Evolutionary conservation across 2,888 invertebrate genomes (phyloP).

Genomic region (Diabrotica balteata): DNA sequence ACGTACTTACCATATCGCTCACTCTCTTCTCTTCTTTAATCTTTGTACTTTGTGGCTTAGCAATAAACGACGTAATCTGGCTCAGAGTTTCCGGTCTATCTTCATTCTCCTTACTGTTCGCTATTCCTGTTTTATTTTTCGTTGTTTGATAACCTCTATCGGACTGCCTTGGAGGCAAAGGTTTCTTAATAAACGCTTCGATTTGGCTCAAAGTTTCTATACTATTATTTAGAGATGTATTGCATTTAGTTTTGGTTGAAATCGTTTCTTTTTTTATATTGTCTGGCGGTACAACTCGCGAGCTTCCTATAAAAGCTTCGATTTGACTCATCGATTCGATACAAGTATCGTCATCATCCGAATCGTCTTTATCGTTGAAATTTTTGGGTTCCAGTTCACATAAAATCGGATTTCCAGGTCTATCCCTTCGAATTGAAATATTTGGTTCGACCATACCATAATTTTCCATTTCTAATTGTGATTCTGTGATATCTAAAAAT

Average conservation of each 20-base stretch:
- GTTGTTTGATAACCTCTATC: constrained; percentile 10
- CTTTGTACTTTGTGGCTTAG: constrained; percentile 10
- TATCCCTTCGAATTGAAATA: constrained; percentile 4
- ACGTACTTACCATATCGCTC: neutral
- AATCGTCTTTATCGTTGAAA: no score
- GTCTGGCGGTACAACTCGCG: no score
- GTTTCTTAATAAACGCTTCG: constrained; percentile 32
- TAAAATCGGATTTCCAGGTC: constrained; percentile 37
- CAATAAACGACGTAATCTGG: constrained; percentile 35
- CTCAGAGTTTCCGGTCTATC: constrained; percentile 30
- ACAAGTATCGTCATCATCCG: no score
- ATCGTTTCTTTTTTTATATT: no score
- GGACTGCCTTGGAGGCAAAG: constrained; percentile 17
- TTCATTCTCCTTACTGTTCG: constrained; percentile 6
- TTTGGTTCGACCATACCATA: neutral
- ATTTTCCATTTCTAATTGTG: constrained; percentile 17
- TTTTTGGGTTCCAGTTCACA: constrained; percentile 19
- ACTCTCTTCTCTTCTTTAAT: neutral
- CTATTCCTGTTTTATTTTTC: neutral
- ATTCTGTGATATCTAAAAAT: constrained; percentile 6
- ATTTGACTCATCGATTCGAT: no score
- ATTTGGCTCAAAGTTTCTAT: constrained; percentile 36
- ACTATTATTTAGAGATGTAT: no score
- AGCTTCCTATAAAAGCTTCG: no score
- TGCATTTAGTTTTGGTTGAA: no score